Percentiles rank a stretch among this genome's conserved stretches.
phyloP scores from a whole-genome alignment of 2,888 invertebrate species.

The Schizaphis graminum region DNA sequence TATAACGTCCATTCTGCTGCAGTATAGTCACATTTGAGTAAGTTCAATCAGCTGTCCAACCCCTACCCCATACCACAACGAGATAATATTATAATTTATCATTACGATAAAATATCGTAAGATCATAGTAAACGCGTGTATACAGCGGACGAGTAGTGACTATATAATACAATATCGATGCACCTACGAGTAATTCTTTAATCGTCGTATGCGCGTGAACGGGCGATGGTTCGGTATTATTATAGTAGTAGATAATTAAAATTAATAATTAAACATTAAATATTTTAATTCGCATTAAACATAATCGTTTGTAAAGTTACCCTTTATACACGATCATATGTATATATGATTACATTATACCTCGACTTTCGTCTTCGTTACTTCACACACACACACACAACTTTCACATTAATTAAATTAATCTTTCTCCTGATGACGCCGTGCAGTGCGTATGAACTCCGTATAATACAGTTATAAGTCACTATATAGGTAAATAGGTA shows the following conservation, averaged over 20 bases:
- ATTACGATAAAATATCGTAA: not conserved
- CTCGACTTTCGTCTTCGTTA: not conserved
- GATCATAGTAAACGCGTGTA: not conserved
- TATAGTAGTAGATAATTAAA: not conserved
- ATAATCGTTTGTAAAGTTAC: not conserved
- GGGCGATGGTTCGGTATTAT: not conserved
- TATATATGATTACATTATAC: not conserved
- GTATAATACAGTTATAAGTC: not conserved
- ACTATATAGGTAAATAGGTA: too few relatives aligned
- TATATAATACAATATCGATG: not conserved
- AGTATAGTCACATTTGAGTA: not conserved
- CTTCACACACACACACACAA: not conserved
- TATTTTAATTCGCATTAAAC: not conserved
- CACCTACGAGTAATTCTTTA: too few relatives aligned
- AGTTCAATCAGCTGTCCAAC: not conserved
- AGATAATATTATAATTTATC: not conserved
- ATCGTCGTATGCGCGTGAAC: not conserved
- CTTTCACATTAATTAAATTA: not conserved
- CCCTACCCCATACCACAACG: not conserved
- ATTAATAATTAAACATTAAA: not conserved
- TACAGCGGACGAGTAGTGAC: not conserved
- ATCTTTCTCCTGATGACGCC: not conserved
- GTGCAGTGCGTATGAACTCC: not conserved
- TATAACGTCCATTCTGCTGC: not conserved
- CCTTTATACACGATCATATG: too few relatives aligned